Base-by-base conservation (phyloP, 92 coral and sea anemone species). In the Epizoanthus scotinus region DNA sequence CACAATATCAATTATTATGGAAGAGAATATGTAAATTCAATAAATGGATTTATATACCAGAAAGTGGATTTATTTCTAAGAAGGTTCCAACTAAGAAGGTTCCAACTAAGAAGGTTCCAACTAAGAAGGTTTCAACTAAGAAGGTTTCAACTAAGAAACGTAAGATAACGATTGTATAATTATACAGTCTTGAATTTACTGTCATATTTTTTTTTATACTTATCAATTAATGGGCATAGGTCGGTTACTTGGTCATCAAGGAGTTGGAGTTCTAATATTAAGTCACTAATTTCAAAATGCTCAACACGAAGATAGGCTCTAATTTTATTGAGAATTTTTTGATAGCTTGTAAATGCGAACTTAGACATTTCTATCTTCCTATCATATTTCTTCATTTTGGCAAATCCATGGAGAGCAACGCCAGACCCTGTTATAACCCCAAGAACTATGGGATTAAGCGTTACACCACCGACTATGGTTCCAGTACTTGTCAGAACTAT, bases 371-470 rank as follows among this genome's bases (percentile, higher is more conserved):
- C 68, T 20, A 74, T 26, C 26, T 74, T 74, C 5, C 47, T 27
- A 13, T 28, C 8, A 8, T 74, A 27, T 21, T 54, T 57, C 14
- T 57, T 74, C 17, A 5, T 24, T 26, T 61, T 63, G 2, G 28
- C 27, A 25, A 57, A 57, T 15, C 42, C 70, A 15, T 83, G 66
- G 0, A 83, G 10, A 4, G 52, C 6, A 6, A 85, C 55, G 2
- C 89, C 89, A 38, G 65, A 20, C 9, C 85, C 82, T 5, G 71
- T 6, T 25, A 85, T 44, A 8, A 52, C 14, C 2, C 85, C 80
- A 0, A 85, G 36, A 7, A 79, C 36, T 26, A 85, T 69, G 17
- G 81, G 89, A 58, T 85, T 85, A 4, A 78, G 21, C 13, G 81
- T 67, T 6, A 79, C 21, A 5, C 50, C 81, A 17, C 66, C 80